Percentiles rank a stretch among this genome's conserved stretches.
These are phyloP conservation scores for Petrocephalus sullivani DNA, from an alignment of 2,797 vertebrate genomes.

Conservation along the genomic window DNA sequence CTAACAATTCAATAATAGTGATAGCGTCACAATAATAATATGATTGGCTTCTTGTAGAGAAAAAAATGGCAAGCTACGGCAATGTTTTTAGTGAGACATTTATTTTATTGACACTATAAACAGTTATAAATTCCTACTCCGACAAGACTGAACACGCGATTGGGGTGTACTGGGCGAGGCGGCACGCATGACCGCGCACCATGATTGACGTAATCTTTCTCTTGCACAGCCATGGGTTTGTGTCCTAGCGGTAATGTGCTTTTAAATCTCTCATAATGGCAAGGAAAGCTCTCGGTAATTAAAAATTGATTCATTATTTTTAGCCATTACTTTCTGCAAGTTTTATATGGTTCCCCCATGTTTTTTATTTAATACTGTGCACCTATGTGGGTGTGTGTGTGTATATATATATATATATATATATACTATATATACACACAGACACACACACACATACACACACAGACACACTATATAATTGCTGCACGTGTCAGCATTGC, in stretches of 20 bases:
- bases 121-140: neutral
- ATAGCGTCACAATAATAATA: neutral
- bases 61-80: neutral
- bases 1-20: neutral
- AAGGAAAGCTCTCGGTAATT: neutral
- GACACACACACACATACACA: neutral
- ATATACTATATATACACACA: no score
- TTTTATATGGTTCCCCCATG: no score
- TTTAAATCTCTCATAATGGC: neutral
- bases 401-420: no score
- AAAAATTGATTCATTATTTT: neutral
- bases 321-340: no score
- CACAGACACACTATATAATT: neutral
- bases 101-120: neutral
- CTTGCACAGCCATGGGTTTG: neutral
- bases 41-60: neutral
- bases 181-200: no score
- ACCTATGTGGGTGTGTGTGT: no score
- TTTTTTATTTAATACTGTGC: no score
- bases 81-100: neutral
- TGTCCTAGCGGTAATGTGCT: neutral
- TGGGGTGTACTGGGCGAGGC: no score
- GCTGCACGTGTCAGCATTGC: neutral
- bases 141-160: no score
- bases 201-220: no score